A percentile compares a stretch with the other conserved stretches of the same genome.
These are phyloP conservation scores for Nymphalis io DNA, from an alignment of 1,140 invertebrate species.

Conservation along the genomic window DNA sequence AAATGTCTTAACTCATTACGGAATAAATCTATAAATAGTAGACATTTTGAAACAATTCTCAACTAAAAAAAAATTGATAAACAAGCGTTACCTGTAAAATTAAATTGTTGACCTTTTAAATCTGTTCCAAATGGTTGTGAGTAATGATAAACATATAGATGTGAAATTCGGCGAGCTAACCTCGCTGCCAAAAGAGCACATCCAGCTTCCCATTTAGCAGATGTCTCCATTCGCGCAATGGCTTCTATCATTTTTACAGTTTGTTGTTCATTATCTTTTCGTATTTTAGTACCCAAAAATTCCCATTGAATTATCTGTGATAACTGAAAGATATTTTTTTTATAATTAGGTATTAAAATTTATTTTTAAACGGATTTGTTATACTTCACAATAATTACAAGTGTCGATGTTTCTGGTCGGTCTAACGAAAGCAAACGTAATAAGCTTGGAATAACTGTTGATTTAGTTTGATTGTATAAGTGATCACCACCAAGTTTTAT, in stretches of 20 bases:
- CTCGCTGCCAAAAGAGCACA: conserved; percentile 68
- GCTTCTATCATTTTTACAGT: conserved; percentile 32
- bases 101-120: conserved; percentile 71
- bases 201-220: conserved; percentile 71
- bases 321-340: conserved; percentile 47
- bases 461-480: conserved; percentile 48
- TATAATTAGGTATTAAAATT: not conserved
- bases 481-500: conserved; percentile 38
- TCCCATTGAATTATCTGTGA: conserved; percentile 63
- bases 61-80: no score
- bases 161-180: conserved; percentile 60
- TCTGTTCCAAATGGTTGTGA: conserved; percentile 67
- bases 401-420: conserved; percentile 38
- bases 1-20: no score
- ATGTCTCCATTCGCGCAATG: conserved; percentile 47
- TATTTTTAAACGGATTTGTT: not conserved
- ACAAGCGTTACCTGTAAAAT: conserved; percentile 60
- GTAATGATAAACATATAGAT: conserved; percentile 71
- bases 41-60: no score
- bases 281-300: conserved; percentile 52
- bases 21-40: no score
- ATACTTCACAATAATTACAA: conserved; percentile 40
- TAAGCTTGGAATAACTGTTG: conserved; percentile 49
- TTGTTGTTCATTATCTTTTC: conserved; percentile 21
- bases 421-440: conserved; percentile 52